phyloP scores from a whole-genome alignment of 2,113 vertebrate genomes.

The Cromileptes altivelis region DNA sequence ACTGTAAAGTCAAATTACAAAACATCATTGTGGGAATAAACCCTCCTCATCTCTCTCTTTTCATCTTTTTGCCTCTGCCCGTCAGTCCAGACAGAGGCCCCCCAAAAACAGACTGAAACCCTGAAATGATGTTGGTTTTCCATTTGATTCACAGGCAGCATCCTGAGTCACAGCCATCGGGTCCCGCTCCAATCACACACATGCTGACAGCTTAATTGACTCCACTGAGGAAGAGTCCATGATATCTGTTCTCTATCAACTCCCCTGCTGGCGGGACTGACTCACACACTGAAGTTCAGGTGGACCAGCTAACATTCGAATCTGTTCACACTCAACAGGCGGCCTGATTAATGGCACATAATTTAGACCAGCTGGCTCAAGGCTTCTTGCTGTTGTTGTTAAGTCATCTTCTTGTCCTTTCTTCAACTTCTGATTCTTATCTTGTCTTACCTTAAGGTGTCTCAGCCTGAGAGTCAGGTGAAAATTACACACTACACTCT shows the following conservation, averaged over 20 bases:
- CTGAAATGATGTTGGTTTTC: slow-evolving; percentile 68
- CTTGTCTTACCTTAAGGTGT: neutral
- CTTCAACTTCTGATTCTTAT: neutral
- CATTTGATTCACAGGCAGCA: slow-evolving; percentile 65
- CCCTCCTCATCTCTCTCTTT: slow-evolving; percentile 39
- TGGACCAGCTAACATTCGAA: slow-evolving; percentile 53
- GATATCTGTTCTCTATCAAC: slow-evolving; percentile 50
- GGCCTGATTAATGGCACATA: slow-evolving; percentile 54
- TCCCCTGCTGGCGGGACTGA: slow-evolving; percentile 66
- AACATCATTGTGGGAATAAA: slow-evolving; percentile 43
- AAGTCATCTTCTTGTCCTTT: slow-evolving; percentile 7
- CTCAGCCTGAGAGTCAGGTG: neutral
- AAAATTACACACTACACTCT: neutral
- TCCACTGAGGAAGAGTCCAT: slow-evolving; percentile 45
- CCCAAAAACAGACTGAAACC: slow-evolving; percentile 35
- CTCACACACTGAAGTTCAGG: slow-evolving; percentile 62
- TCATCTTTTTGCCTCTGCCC: slow-evolving; percentile 35
- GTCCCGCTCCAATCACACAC: slow-evolving; percentile 49
- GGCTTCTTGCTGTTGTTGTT: slow-evolving; percentile 13
- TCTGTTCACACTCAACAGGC: slow-evolving; percentile 55
- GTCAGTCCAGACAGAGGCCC: slow-evolving; percentile 55
- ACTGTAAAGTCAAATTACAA: slow-evolving; percentile 52
- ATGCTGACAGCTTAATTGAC: slow-evolving; percentile 67
- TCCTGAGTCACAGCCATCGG: slow-evolving; percentile 73
- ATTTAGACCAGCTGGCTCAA: slow-evolving; percentile 49